A percentile compares a stretch with the other conserved stretches of the same genome.
These are phyloP conservation scores for Hemichromis elongatus DNA, from an alignment of 2,113 vertebrate genomes.

Conservation along the genomic window DNA sequence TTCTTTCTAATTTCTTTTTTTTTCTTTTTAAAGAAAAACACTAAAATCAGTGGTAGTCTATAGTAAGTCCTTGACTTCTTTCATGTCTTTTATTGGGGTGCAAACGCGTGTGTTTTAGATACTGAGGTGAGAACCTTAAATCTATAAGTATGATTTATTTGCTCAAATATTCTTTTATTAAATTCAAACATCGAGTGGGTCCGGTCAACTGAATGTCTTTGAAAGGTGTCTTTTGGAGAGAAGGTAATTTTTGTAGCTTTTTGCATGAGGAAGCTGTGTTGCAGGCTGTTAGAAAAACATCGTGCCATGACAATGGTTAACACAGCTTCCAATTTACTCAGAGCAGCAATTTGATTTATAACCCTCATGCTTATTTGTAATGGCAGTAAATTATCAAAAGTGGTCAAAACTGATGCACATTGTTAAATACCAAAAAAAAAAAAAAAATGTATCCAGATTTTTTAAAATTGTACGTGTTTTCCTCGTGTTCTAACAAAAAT, in stretches of 20 bases:
- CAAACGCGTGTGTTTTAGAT: background rate
- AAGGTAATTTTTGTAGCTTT: background rate
- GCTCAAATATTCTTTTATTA: background rate
- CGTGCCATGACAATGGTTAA: background rate
- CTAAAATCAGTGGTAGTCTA: rapidly evolving
- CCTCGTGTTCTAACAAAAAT: background rate
- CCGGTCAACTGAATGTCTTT: background rate
- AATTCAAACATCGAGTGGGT: background rate
- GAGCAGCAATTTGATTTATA: background rate
- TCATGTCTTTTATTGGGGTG: background rate
- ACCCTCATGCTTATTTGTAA: background rate
- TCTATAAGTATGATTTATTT: background rate
- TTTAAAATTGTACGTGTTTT: background rate
- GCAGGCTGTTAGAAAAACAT: too few relatives aligned
- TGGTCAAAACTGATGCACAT: background rate
- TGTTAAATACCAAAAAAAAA: background rate
- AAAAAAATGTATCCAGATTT: background rate
- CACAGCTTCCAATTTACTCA: background rate
- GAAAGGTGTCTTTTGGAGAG: background rate
- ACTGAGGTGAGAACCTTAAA: background rate
- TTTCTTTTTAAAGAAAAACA: rapidly evolving
- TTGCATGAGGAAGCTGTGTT: too few relatives aligned
- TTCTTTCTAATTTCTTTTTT: too few relatives aligned
- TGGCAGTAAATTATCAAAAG: background rate
- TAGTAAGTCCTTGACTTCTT: background rate